phyloP scores from a whole-genome alignment of 2,888 invertebrate species.

The Laspeyria flexula region DNA sequence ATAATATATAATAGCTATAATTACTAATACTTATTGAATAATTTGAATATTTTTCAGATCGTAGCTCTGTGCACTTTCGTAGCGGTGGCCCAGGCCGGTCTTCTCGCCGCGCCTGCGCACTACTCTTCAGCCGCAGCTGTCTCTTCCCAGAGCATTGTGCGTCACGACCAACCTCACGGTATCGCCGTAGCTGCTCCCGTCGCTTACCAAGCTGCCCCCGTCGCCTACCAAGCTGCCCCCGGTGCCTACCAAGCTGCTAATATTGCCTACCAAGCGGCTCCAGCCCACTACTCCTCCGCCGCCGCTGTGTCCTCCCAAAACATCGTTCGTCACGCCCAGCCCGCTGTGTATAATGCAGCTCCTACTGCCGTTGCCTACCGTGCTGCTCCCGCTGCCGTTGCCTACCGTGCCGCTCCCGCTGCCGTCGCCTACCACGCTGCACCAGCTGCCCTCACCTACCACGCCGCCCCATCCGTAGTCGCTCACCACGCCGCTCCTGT shows the following conservation, averaged over 20 bases:
- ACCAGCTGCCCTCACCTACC: constrained; percentile 43
- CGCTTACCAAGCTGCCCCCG: constrained; percentile 26
- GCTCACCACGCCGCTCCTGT: constrained; percentile 38
- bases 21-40: neutral
- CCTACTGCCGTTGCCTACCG: constrained; percentile 66
- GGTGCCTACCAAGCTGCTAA: constrained; percentile 14
- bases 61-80: constrained; percentile 50
- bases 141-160: constrained; percentile 67
- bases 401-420: constrained; percentile 52
- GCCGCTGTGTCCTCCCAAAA: constrained; percentile 61
- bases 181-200: constrained; percentile 38
- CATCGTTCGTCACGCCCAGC: constrained; percentile 16
- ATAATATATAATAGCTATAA: neutral
- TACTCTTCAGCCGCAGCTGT: constrained; percentile 62
- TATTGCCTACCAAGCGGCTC: constrained; percentile 61
- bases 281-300: constrained; percentile 62
- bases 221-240: constrained; percentile 14
- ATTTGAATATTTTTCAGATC: constrained; percentile 39
- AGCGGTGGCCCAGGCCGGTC: constrained; percentile 52
- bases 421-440: constrained; percentile 29
- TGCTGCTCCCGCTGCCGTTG: constrained; percentile 69
- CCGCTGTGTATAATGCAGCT: constrained; percentile 58
- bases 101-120: constrained; percentile 60
- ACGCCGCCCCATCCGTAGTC: constrained; percentile 14
- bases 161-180: constrained; percentile 58